Evolutionary conservation across 2,797 vertebrate species (phyloP).

Genomic region (Hemibagrus guttatus): DNA sequence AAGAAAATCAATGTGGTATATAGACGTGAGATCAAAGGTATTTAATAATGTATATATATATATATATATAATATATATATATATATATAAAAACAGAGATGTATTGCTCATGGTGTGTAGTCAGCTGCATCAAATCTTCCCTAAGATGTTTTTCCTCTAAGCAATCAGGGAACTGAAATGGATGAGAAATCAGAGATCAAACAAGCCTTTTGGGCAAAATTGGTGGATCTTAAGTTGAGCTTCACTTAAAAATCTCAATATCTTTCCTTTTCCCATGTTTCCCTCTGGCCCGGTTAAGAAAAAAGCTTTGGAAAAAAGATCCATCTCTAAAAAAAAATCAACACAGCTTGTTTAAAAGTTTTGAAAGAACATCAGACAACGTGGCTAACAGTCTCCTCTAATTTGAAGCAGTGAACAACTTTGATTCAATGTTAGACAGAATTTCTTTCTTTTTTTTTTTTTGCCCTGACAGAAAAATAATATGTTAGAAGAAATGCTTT

Average conservation of each 20-base stretch:
- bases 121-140: conserved; percentile 2
- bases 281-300: conserved; percentile 3
- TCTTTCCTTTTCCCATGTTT: not conserved
- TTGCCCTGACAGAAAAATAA: conserved; percentile 1
- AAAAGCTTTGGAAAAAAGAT: not conserved
- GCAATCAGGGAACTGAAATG: conserved; percentile 1
- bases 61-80: too few relatives aligned
- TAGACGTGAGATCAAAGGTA: not conserved
- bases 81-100: not conserved
- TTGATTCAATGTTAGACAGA: not conserved
- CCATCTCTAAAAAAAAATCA: not conserved
- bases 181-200: conserved; percentile 51
- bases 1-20: not conserved
- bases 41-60: not conserved
- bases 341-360: conserved; percentile 17
- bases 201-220: conserved; percentile 45
- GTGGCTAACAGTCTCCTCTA: not conserved
- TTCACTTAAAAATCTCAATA: conserved; percentile 11
- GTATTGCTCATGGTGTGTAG: not conserved
- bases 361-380: not conserved
- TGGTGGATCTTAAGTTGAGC: conserved; percentile 16
- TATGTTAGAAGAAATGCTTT: not conserved
- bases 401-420: not conserved
- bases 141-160: not conserved
- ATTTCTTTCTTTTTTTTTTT: not conserved